These are phyloP conservation scores for Belonocnema kinseyi DNA, from an alignment of 1,140 invertebrate genomes.

Conservation along the genomic window DNA sequence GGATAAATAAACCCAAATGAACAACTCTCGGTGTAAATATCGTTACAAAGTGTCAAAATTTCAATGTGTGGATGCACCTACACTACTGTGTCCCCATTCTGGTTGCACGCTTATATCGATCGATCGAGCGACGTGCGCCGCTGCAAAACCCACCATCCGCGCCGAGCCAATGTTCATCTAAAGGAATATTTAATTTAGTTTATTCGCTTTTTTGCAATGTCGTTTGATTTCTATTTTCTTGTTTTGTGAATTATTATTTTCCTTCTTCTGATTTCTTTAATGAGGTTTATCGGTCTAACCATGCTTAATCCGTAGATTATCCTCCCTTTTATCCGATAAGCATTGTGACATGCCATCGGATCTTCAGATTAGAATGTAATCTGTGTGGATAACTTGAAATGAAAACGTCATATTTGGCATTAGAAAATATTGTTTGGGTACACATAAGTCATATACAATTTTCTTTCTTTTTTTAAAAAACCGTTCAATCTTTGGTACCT, in stretches of 20 bases:
- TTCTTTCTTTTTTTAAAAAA: no score
- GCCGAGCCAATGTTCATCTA: constrained; percentile 17
- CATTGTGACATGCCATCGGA: not conserved
- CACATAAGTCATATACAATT: no score
- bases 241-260: not conserved
- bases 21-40: constrained; percentile 30
- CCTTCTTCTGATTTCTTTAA: not conserved
- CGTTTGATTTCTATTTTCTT: not conserved
- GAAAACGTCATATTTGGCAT: not conserved
- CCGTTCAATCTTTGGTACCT: no score
- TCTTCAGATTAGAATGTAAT: constrained; percentile 1
- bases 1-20: constrained; percentile 23
- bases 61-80: constrained; percentile 21
- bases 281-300: not conserved
- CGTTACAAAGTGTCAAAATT: constrained; percentile 9
- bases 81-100: not conserved
- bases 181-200: constrained; percentile 8
- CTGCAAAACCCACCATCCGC: constrained; percentile 8
- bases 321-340: not conserved
- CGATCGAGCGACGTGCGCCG: not conserved
- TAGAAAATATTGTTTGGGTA: no score
- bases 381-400: not conserved
- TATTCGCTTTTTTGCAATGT: not conserved
- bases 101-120: constrained; percentile 25
- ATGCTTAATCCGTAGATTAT: constrained; percentile 6